A percentile compares a stretch with the other conserved stretches of the same genome.
phyloP scores from a whole-genome alignment of 2,797 vertebrate species.

The Avahi laniger region DNA sequence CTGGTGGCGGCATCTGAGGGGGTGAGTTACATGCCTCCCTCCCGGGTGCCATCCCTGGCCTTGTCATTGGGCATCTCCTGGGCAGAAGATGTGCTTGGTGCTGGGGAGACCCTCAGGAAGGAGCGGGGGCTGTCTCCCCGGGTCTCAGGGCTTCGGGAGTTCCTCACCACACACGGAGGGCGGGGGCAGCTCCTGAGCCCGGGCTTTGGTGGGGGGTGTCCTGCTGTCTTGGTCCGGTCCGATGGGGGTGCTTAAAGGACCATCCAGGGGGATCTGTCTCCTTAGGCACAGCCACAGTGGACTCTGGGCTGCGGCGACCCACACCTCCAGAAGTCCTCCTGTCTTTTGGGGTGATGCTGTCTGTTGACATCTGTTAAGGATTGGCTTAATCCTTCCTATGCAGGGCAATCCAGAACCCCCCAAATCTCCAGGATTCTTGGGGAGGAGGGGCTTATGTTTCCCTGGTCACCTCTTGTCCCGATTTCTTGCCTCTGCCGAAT shows the following conservation, averaged over 20 bases:
- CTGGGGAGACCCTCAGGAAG: background rate
- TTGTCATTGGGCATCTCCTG: background rate
- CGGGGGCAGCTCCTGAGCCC: background rate
- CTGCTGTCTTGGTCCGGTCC: background rate
- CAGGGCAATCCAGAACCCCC: background rate
- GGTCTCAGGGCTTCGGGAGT: background rate
- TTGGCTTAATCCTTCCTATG: background rate
- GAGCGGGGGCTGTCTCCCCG: no score
- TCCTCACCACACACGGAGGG: accelerated
- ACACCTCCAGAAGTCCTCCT: accelerated
- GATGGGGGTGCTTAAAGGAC: background rate
- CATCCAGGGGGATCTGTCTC: background rate
- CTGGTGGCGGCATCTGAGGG: background rate
- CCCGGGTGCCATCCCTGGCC: background rate
- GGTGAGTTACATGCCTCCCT: background rate
- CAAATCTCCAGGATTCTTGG: background rate
- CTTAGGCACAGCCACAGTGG: background rate
- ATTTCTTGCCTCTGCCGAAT: background rate
- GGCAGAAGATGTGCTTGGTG: background rate
- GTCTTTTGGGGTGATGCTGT: background rate
- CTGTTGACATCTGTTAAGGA: background rate
- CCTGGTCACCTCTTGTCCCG: background rate
- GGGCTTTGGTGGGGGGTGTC: background rate
- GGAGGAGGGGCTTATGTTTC: background rate
- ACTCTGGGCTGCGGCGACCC: background rate